Evolutionary conservation across 1,140 invertebrate genomes (phyloP), one percentile per base, ranked within the genome.

Genomic region (Belonocnema kinseyi): DNA sequence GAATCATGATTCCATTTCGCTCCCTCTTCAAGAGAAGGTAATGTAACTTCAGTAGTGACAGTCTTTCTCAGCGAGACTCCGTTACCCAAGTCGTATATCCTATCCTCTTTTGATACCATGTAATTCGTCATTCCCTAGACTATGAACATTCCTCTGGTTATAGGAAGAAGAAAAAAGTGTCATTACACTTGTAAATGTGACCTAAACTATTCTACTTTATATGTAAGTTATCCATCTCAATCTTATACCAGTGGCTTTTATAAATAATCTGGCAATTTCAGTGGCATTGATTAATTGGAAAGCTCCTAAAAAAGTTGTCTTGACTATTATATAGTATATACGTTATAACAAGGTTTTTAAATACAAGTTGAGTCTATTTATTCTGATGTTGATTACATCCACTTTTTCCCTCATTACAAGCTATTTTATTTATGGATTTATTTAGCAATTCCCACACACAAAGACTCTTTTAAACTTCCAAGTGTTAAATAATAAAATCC

Each of bases 81-180:
- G 61, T 66, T 66, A 66, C 21, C 14, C 58, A 33, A 16, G 14
- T 66, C 26, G 33, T 33, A 66, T 66, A 66, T 66, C 61, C 61
- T n/a, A 66, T 66, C 61, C 33, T 66, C 26, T 40, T 66, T 66
- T 66, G 26, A 66, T 66, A 66, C 33, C 5, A 10, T 33, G 56
- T 61, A 66, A 66, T 66, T 66, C 58, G 58, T 66, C 58, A 66
- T 66, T 66, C 58, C 26, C 58, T 66, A 14, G 58, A 26, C 58
- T 66, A 66, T 66, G 21, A 61, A 40, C 61, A 66, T 66, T 66
- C 61, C 61, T 40, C 33, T 66, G 61, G 8, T 66, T 33, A 33
- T 66, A 66, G 61, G 26, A 66, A 66, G 61, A 40, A 26, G 58
- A 66, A 66, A 66, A 66, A 66, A 66, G 61, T 66, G 61, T 66